Conservation (phyloP, 1,140 invertebrate species). For the Oedothorax gibbosus region DNA sequence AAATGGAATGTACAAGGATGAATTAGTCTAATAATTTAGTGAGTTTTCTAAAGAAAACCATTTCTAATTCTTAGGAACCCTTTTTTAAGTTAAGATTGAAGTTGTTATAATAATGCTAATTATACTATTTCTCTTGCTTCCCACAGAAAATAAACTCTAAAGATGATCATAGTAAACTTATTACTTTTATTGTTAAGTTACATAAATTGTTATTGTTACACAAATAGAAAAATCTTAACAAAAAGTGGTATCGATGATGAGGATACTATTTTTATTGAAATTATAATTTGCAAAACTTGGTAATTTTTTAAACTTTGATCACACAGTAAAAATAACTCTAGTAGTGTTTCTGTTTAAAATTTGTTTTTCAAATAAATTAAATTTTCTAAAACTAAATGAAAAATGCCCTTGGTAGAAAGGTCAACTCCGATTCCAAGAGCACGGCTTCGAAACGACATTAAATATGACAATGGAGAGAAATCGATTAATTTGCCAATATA, state of each 20-base stretch:
- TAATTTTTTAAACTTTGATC: background rate
- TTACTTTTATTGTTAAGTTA: too few species aligned
- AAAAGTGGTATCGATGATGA: background rate
- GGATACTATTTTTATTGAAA: background rate
- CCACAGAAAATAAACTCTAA: too few species aligned
- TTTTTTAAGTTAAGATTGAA: too few species aligned
- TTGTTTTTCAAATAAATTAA: background rate
- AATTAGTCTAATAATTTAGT: too few species aligned
- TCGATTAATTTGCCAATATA: background rate
- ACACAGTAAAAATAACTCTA: background rate
- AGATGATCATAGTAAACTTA: too few species aligned
- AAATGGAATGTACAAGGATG: background rate
- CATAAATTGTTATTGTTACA: background rate
- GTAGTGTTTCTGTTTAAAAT: background rate
- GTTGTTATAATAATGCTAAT: too few species aligned
- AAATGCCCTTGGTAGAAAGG: conserved; percentile 20
- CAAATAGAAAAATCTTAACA: background rate
- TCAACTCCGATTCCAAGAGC: background rate
- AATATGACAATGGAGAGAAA: background rate
- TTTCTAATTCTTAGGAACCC: too few species aligned
- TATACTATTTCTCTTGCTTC: too few species aligned
- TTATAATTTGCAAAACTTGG: background rate
- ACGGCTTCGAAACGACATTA: background rate
- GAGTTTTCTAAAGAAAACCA: too few species aligned
- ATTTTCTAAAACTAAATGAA: background rate